phyloP scores from a whole-genome alignment of 2,888 invertebrate genomes.

The Byasa hedistus region DNA sequence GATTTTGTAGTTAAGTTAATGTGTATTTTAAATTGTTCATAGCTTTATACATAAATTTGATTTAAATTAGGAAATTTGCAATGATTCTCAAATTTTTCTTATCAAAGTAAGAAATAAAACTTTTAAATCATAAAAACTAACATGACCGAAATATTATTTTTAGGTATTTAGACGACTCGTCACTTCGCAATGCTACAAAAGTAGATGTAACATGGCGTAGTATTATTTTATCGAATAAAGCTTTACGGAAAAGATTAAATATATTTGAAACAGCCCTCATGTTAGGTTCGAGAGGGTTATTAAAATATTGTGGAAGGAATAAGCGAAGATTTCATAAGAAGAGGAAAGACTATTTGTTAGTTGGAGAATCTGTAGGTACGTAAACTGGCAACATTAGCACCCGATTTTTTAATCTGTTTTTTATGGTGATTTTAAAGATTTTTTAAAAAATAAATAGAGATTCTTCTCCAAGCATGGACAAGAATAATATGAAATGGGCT shows the following conservation, averaged over 20 bases:
- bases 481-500: too few relatives aligned
- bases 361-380: slow-evolving; percentile 46
- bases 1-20: too few relatives aligned
- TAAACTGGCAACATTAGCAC: neutral
- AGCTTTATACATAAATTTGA: too few relatives aligned
- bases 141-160: slow-evolving; percentile 13
- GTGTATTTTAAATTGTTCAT: too few relatives aligned
- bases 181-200: slow-evolving; percentile 50
- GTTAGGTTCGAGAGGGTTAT: slow-evolving; percentile 56
- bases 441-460: neutral
- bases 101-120: too few relatives aligned
- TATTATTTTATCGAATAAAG: slow-evolving; percentile 55
- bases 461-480: too few relatives aligned
- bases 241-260: slow-evolving; percentile 52
- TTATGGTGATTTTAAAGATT: neutral
- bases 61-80: too few relatives aligned
- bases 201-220: slow-evolving; percentile 52
- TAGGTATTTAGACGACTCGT: slow-evolving; percentile 59
- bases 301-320: slow-evolving; percentile 51
- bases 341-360: slow-evolving; percentile 37
- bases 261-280: slow-evolving; percentile 54
- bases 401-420: neutral
- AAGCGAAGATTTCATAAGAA: slow-evolving; percentile 44
- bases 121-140: neutral
- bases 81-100: too few relatives aligned